Evolutionary conservation across 2,797 vertebrate genomes (phyloP), one percentile per base, ranked within the genome.

Genomic region (Arnoldichthys spilopterus): DNA sequence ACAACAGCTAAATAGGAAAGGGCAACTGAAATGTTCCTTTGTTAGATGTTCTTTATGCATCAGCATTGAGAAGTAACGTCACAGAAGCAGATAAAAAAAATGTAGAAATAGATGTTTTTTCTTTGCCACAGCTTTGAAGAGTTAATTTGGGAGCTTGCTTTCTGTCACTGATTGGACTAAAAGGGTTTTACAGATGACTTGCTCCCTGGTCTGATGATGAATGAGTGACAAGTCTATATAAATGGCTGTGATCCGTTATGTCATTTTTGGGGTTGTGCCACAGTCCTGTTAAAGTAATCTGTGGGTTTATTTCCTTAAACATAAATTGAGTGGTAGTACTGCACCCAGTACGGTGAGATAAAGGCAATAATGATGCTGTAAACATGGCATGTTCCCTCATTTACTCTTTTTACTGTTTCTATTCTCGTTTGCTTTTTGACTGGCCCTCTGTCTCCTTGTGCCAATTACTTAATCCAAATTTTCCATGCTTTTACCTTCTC

Each of bases 391-490:
- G 30, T 24, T 72, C 32, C 51, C 28, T 6, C 13, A 30, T 64
- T 37, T 54, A 18, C 3, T 63, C 56, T 62, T 26, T 20, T 63
- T 37, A 37, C 11, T 43, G 3, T 43, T 63, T 63, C 26, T 34
- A 51, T 49, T 47, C 43, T 16, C 26, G 58, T 77, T 76, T 45
- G 28, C 53, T 49, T 58, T 61, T 72, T 78, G 26, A 75, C 75
- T 72, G 26, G 26, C n/a, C 53, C 18, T 18, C 64, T 16, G 15
- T 62, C n/a, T 61, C 13, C 18, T 37, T 28, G 26, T 26, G 58
- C 69, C 76, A 58, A 83, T 72, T 62, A 80, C 81, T 82, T 79
- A 70, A 87, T 83, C 81, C 83, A 81, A 49, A 74, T 67, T 79
- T 74, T 72, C 59, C 16, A 26, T 16, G 15, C 18, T 11, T n/a